Conservation (phyloP, 2,888 invertebrate species). For the Athripsodes cinereus region DNA sequence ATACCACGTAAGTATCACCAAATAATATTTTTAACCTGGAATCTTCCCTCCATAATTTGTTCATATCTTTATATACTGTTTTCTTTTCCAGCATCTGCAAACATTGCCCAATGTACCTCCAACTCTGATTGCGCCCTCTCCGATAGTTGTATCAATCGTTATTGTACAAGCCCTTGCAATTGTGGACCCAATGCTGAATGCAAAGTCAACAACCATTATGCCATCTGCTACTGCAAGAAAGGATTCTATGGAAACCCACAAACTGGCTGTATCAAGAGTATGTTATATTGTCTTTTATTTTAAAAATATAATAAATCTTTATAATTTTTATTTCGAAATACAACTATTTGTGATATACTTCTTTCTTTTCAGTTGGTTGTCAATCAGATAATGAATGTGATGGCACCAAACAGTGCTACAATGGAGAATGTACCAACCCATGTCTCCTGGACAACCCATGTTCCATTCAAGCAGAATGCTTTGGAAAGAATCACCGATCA, state of each 20-base stretch:
- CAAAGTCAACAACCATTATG: conserved; percentile 74
- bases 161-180: conserved; percentile 78
- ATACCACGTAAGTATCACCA: conserved; percentile 64
- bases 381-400: conserved; percentile 75
- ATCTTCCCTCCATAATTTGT: too few relatives aligned
- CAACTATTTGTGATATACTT: too few relatives aligned
- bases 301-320: too few relatives aligned
- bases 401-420: conserved; percentile 75
- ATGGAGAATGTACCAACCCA: conserved; percentile 75
- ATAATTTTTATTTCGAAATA: too few relatives aligned
- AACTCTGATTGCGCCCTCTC: conserved; percentile 76
- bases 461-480: conserved; percentile 78
- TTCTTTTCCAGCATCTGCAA: conserved; percentile 49
- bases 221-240: conserved; percentile 74
- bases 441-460: conserved; percentile 76
- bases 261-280: conserved; percentile 70
- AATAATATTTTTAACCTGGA: background rate
- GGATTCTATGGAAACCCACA: conserved; percentile 85
- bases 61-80: too few relatives aligned
- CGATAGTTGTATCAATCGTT: conserved; percentile 75
- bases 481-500: conserved; percentile 71
- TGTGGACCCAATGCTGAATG: conserved; percentile 82
- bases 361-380: conserved; percentile 62
- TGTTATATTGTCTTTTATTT: too few relatives aligned
- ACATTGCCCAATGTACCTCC: conserved; percentile 66